A percentile compares a stretch with the other conserved stretches of the same genome.
phyloP scores from a whole-genome alignment of 2,797 vertebrate genomes.

The Lutjanus campechanus region DNA sequence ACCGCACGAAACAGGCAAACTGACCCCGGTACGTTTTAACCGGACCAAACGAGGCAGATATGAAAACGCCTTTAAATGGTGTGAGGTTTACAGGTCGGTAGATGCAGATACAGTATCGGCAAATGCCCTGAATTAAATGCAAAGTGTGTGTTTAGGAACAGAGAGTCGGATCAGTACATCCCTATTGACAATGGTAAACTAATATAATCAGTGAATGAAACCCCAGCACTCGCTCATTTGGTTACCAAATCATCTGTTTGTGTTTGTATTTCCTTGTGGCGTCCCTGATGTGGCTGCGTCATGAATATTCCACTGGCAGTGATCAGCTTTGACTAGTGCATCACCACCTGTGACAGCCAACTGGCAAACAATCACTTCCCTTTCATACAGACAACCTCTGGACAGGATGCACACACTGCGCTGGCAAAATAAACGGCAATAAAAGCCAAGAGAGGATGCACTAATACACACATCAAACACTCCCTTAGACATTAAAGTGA shows the following conservation, averaged over 20 bases:
- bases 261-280: neutral
- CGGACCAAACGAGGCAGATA: no score
- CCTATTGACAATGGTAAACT: neutral
- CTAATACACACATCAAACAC: conserved; percentile 22
- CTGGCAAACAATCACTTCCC: conserved; percentile 43
- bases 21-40: no score
- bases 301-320: conserved; percentile 45
- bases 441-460: conserved; percentile 8
- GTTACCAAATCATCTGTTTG: neutral
- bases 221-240: neutral
- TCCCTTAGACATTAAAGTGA: conserved; percentile 14
- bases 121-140: neutral
- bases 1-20: no score
- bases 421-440: conserved; percentile 35
- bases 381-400: conserved; percentile 42
- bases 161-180: neutral
- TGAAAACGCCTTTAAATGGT: no score
- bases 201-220: neutral
- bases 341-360: conserved; percentile 39
- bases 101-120: neutral
- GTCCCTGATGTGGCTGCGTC: conserved; percentile 8
- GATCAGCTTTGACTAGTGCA: conserved; percentile 32
- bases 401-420: conserved; percentile 18
- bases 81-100: neutral
- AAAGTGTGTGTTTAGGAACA: neutral